Evolutionary conservation across 2,113 vertebrate genomes (phyloP).

Genomic region (Malurus melanocephalus): DNA sequence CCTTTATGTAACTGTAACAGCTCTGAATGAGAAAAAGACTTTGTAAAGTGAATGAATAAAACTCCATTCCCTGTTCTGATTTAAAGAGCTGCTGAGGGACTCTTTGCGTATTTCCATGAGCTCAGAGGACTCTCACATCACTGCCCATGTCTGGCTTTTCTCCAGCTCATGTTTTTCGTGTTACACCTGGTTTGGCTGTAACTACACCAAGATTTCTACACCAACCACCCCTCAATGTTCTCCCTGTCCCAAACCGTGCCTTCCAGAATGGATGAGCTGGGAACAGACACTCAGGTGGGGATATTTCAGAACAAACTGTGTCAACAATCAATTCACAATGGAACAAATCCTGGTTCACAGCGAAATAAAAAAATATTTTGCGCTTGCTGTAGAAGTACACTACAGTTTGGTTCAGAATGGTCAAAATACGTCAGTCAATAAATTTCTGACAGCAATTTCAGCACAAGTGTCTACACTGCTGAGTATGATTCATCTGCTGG

Average conservation of each 20-base stretch:
- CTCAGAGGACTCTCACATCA: neutral
- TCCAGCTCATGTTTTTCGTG: neutral
- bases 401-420: neutral
- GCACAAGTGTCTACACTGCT: rapidly evolving
- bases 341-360: neutral
- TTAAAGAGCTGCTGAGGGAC: neutral
- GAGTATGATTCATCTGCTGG: neutral
- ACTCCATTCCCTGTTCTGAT: too few species aligned
- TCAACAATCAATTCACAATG: neutral
- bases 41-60: neutral
- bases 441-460: neutral
- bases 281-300: neutral
- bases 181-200: neutral
- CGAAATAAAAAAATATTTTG: neutral
- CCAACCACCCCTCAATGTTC: neutral
- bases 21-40: neutral
- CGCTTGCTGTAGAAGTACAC: rapidly evolving
- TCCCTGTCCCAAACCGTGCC: neutral
- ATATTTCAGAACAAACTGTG: neutral
- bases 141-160: neutral
- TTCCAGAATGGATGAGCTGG: neutral
- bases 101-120: neutral
- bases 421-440: neutral
- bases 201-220: neutral
- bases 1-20: neutral